Evolutionary conservation across 2,113 vertebrate species (phyloP).

Genomic region (Calidris pugnax): DNA sequence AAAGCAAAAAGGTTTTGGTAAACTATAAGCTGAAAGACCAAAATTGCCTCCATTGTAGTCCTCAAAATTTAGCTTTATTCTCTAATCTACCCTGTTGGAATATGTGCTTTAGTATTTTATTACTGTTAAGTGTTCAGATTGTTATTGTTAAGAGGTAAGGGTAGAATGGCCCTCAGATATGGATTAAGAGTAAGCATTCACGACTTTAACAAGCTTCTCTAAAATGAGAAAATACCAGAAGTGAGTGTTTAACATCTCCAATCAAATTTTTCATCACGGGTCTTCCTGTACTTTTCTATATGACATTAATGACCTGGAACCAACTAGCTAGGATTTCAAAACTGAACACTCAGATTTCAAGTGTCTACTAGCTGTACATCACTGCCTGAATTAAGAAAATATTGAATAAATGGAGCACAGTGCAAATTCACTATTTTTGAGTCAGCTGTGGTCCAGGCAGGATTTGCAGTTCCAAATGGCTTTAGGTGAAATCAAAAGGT

Average conservation of each 20-base stretch:
- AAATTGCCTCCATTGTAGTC: background rate
- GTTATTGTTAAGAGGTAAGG: background rate
- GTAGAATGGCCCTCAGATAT: background rate
- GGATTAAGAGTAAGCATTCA: background rate
- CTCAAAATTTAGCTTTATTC: background rate
- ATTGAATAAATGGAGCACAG: background rate
- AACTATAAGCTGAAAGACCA: background rate
- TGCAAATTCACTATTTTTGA: background rate
- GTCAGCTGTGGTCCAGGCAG: background rate
- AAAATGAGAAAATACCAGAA: background rate
- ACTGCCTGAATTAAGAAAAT: background rate
- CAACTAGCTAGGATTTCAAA: background rate
- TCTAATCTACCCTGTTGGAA: background rate
- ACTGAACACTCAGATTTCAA: background rate
- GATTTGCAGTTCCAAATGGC: background rate
- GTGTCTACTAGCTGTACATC: background rate
- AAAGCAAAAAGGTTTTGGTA: background rate
- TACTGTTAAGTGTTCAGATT: background rate
- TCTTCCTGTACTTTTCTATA: background rate
- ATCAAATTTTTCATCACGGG: background rate
- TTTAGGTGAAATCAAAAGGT: background rate
- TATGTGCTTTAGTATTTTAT: background rate
- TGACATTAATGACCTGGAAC: background rate
- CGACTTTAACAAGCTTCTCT: background rate
- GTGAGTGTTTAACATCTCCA: background rate